Conservation (phyloP, 2,113 vertebrate genomes). For the Pelusios castaneus region DNA sequence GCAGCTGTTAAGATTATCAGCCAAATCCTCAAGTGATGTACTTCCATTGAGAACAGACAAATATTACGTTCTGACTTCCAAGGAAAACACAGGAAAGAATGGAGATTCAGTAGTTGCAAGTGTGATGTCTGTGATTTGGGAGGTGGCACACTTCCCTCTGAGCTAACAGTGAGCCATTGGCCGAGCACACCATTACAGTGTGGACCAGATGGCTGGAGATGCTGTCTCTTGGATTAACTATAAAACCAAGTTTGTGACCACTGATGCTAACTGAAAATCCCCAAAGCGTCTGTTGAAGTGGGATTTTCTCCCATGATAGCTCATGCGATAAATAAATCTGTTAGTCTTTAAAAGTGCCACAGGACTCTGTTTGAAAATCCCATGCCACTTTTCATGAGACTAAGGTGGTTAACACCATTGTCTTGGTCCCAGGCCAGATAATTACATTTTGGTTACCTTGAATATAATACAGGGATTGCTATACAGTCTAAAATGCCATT, state of each 20-base stretch:
- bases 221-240: fast-evolving
- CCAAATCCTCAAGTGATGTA: not conserved
- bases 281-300: too few species aligned
- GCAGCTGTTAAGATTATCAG: not conserved
- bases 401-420: too few species aligned
- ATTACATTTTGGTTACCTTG: not conserved
- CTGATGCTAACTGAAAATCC: too few species aligned
- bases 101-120: not conserved
- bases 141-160: fast-evolving
- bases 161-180: fast-evolving
- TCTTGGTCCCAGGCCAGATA: fast-evolving
- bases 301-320: too few species aligned
- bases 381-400: not conserved
- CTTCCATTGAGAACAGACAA: not conserved
- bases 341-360: too few species aligned
- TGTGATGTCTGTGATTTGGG: fast-evolving
- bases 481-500: not conserved
- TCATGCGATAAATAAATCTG: too few species aligned
- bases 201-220: not conserved
- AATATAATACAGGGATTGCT: not conserved
- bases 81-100: not conserved
- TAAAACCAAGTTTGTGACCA: fast-evolving
- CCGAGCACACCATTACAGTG: fast-evolving
- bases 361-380: not conserved
- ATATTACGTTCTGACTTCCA: not conserved